phyloP scores from a whole-genome alignment of 1,140 invertebrate species.

The Aricia agestis region DNA sequence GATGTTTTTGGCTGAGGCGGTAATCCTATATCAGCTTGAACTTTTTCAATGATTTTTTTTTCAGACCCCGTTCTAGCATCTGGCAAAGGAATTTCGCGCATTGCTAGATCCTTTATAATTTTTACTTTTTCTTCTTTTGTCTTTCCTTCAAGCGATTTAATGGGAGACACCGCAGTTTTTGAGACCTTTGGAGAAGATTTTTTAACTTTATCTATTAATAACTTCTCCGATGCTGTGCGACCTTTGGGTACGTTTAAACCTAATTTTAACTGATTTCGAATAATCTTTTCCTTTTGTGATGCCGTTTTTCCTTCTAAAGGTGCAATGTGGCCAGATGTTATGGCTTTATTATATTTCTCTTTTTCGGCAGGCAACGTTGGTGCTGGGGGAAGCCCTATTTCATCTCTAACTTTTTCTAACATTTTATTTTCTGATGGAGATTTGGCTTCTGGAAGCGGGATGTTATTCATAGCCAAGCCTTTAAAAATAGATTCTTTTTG shows the following conservation, averaged over 20 bases:
- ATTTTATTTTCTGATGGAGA: conserved; percentile 41
- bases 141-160: conserved; percentile 36
- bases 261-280: conserved; percentile 26
- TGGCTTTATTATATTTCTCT: conserved; percentile 35
- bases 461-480: conserved; percentile 34
- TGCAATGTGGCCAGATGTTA: conserved; percentile 30
- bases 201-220: conserved; percentile 34
- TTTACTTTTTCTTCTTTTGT: conserved; percentile 40
- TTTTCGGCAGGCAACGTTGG: conserved; percentile 29
- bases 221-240: conserved; percentile 40
- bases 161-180: conserved; percentile 16
- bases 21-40: conserved; percentile 28
- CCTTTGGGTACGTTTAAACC: conserved; percentile 37
- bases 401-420: conserved; percentile 34
- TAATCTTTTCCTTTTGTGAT: conserved; percentile 36
- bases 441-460: conserved; percentile 40
- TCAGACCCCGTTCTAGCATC: conserved; percentile 37
- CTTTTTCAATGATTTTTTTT: conserved; percentile 32
- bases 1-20: conserved; percentile 30
- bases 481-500: conserved; percentile 42
- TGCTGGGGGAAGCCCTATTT: conserved; percentile 37
- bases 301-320: conserved; percentile 33
- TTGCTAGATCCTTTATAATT: conserved; percentile 33
- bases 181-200: background rate
- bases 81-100: conserved; percentile 37